phyloP scores from a whole-genome alignment of 2,113 vertebrate species.

The Osmerus eperlanus region DNA sequence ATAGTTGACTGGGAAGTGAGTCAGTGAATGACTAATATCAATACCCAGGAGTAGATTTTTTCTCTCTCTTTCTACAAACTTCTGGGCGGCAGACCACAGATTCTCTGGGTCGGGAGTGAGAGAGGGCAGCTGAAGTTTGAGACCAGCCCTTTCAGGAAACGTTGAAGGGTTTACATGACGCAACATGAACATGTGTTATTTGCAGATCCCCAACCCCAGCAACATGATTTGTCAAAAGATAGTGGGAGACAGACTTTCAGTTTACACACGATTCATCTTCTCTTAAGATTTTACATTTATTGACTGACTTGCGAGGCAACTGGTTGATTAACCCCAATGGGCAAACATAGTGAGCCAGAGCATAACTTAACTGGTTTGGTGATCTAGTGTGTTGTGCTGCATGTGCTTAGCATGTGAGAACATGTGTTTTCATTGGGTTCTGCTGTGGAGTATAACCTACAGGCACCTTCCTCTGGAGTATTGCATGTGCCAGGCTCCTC shows the following conservation, averaged over 20 bases:
- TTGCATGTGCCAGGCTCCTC: neutral
- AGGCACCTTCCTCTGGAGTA: neutral
- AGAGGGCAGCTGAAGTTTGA: no score
- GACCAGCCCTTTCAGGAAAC: no score
- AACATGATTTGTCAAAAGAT: no score
- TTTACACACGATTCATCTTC: no score
- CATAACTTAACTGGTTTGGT: neutral
- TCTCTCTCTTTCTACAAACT: neutral
- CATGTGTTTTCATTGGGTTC: neutral
- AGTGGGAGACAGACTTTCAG: no score
- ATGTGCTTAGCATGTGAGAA: neutral
- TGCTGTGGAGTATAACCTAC: neutral
- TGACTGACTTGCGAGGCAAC: no score
- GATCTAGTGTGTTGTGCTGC: neutral
- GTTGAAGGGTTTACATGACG: no score
- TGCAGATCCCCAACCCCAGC: no score
- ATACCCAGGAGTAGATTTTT: no score
- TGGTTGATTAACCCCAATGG: neutral
- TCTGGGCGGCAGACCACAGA: neutral
- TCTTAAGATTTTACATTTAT: no score
- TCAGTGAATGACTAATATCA: neutral
- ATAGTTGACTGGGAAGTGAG: neutral
- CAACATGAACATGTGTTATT: no score
- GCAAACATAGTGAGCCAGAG: neutral
- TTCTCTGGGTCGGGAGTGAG: no score